phyloP scores from a whole-genome alignment of 2,113 vertebrate genomes.

The Prunella himalayana region DNA sequence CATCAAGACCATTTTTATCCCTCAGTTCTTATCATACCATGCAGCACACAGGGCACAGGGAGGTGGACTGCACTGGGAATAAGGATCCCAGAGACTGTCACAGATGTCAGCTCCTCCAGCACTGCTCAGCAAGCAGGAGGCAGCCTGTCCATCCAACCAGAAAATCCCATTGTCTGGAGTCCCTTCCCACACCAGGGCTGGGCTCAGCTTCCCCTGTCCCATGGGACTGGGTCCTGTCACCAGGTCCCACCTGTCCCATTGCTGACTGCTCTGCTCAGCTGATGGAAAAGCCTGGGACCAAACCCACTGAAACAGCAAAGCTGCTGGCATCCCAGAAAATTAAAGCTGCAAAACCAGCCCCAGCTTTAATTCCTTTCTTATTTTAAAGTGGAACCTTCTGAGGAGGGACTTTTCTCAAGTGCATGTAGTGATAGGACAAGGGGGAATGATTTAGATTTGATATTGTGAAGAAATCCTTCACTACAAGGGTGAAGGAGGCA shows the following conservation, averaged over 20 bases:
- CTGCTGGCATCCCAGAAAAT: neutral
- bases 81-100: neutral
- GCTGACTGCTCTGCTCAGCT: neutral
- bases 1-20: neutral
- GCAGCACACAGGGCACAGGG: accelerated
- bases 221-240: accelerated
- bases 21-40: neutral
- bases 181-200: neutral
- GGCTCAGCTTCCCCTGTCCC: neutral
- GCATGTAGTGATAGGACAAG: neutral
- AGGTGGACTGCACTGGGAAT: neutral
- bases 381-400: neutral
- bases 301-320: neutral
- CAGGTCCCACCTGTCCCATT: accelerated
- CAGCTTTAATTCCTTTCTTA: neutral
- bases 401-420: neutral
- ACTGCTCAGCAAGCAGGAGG: neutral
- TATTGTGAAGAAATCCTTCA: neutral
- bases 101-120: neutral
- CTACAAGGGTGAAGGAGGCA: too few species aligned
- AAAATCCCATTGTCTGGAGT: neutral
- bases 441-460: neutral
- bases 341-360: neutral
- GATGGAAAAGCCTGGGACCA: neutral
- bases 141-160: accelerated